A percentile compares a stretch with the other conserved stretches of the same genome.
These are phyloP conservation scores for Liopterus haemorrhoidalis DNA, from an alignment of 2,888 invertebrate genomes.

Conservation along the genomic window DNA sequence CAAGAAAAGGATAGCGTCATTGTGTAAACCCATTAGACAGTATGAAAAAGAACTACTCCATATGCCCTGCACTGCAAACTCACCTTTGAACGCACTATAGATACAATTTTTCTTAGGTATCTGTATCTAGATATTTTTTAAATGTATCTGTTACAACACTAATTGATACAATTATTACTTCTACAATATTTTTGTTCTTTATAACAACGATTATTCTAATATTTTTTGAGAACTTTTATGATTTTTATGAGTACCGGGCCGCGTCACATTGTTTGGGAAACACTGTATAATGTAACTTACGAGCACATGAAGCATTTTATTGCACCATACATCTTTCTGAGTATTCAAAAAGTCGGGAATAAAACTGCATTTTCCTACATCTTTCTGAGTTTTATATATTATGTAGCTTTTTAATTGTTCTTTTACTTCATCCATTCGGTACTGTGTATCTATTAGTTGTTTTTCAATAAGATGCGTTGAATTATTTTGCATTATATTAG, in stretches of 20 bases:
- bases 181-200: too few relatives aligned
- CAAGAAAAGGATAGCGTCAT: too few relatives aligned
- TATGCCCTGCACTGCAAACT: too few relatives aligned
- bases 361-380: slow-evolving; percentile 27
- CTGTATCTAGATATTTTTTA: too few relatives aligned
- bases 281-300: slow-evolving; percentile 17
- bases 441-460: neutral
- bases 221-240: neutral
- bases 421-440: neutral
- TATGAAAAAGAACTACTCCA: too few relatives aligned
- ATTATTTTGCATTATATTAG: slow-evolving; percentile 11
- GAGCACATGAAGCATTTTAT: slow-evolving; percentile 23
- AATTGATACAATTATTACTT: too few relatives aligned
- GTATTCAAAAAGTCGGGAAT: slow-evolving; percentile 22
- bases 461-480: slow-evolving; percentile 6
- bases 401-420: slow-evolving; percentile 8
- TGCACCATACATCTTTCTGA: slow-evolving; percentile 21
- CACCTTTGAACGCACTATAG: too few relatives aligned
- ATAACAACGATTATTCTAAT: slow-evolving; percentile 1
- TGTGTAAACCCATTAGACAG: too few relatives aligned
- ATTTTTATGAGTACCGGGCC: neutral
- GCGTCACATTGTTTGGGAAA: neutral
- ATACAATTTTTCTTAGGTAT: too few relatives aligned
- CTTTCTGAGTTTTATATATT: slow-evolving; percentile 13
- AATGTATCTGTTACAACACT: too few relatives aligned